Evolutionary conservation across 2,797 vertebrate genomes (phyloP).

Genomic region (Sebastes goodei): DNA sequence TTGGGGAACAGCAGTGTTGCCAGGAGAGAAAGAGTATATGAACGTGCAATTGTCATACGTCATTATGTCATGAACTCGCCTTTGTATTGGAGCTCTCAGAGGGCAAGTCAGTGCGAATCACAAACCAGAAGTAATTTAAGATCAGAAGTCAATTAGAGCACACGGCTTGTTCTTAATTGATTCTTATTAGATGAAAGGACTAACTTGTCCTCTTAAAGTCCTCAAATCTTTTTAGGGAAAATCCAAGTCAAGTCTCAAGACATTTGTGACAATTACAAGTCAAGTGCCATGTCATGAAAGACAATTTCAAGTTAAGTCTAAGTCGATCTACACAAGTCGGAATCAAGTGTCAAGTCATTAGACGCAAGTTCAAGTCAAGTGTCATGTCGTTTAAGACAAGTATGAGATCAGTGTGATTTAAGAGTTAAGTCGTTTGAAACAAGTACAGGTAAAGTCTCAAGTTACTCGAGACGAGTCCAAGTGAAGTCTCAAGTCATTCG

Average conservation of each 20-base stretch:
- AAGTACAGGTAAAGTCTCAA: background rate
- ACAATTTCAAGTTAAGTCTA: background rate
- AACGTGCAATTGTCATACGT: background rate
- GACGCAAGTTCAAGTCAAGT: background rate
- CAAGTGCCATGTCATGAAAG: too few relatives aligned
- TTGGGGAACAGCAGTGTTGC: background rate
- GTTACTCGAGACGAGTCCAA: too few relatives aligned
- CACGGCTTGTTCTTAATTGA: background rate
- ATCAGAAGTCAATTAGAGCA: background rate
- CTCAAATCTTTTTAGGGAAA: background rate
- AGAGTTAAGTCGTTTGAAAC: too few relatives aligned
- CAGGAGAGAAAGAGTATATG: background rate
- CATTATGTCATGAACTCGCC: background rate
- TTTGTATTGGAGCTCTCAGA: background rate
- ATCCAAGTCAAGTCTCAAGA: background rate
- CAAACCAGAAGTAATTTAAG: background rate
- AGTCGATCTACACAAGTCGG: background rate
- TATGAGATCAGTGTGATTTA: too few relatives aligned
- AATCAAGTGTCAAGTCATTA: background rate
- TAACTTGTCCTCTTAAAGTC: background rate
- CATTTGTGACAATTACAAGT: too few relatives aligned
- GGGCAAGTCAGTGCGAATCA: background rate
- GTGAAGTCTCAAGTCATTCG: too few relatives aligned
- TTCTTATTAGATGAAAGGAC: background rate
- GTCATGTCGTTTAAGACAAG: background rate